A percentile compares a stretch with the other conserved stretches of the same genome.
phyloP scores from a whole-genome alignment of 2,797 vertebrate genomes.

The Glossophaga mutica region DNA sequence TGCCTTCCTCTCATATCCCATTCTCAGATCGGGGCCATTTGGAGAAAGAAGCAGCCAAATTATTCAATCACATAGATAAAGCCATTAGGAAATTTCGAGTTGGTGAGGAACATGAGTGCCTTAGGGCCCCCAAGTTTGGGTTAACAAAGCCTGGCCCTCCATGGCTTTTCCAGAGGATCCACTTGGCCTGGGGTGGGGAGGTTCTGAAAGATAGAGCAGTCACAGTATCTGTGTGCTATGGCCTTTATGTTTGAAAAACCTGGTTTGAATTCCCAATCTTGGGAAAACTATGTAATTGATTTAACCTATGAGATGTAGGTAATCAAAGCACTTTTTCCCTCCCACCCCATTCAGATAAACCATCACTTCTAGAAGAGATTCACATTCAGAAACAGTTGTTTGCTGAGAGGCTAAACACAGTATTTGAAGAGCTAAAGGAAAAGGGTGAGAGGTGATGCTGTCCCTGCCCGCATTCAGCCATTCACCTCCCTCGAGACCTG shows the following conservation, averaged over 20 bases:
- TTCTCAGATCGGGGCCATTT: conserved; percentile 51
- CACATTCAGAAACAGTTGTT: neutral
- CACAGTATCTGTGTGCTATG: neutral
- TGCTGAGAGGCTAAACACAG: neutral
- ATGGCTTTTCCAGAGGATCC: neutral
- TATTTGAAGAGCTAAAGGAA: conserved; percentile 13
- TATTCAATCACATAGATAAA: conserved; percentile 50
- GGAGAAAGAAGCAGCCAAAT: conserved; percentile 52
- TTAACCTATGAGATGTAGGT: neutral
- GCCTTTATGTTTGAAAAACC: neutral
- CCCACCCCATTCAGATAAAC: conserved; percentile 36
- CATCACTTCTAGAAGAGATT: conserved; percentile 35
- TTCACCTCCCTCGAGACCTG: too few relatives aligned
- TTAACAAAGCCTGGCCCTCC: neutral
- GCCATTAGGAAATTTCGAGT: conserved; percentile 38
- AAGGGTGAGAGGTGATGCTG: conserved; percentile 45
- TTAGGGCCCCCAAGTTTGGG: neutral
- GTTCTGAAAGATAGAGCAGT: neutral
- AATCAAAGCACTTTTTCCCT: neutral
- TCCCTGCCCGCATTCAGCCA: neutral
- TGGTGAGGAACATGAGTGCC: conserved; percentile 22
- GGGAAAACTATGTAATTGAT: neutral
- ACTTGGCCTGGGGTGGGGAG: neutral
- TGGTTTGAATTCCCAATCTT: neutral
- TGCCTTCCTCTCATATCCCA: neutral